phyloP scores from a whole-genome alignment of 2,888 invertebrate genomes.

The Mystacides longicornis region DNA sequence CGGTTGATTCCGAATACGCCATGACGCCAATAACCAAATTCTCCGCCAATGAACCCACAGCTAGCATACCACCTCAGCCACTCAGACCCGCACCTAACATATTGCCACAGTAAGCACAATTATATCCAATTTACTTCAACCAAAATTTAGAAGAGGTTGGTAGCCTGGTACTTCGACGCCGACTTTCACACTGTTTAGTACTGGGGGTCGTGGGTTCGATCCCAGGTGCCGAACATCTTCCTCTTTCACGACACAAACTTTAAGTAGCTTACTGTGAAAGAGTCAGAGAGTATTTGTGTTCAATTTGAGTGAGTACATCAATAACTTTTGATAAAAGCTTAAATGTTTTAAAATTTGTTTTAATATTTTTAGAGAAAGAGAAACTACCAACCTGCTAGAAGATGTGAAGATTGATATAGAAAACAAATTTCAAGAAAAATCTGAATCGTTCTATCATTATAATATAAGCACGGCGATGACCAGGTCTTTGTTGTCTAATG shows the following conservation, averaged over 20 bases:
- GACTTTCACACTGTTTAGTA: too few species aligned
- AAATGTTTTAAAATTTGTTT: conserved; percentile 1
- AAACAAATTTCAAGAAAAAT: conserved; percentile 14
- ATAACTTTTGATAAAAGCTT: too few species aligned
- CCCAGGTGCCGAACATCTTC: too few species aligned
- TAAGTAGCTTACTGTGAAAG: too few species aligned
- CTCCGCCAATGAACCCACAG: conserved; percentile 24
- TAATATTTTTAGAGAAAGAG: conserved; percentile 14
- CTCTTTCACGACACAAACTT: too few species aligned
- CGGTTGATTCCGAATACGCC: conserved; percentile 50
- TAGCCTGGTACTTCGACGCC: too few species aligned
- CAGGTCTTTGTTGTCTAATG: conserved; percentile 18
- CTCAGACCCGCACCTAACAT: conserved; percentile 52
- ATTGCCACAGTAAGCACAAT: conserved; percentile 22
- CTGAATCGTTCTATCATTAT: conserved; percentile 24
- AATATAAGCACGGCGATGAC: conserved; percentile 23
- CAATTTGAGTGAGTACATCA: too few species aligned
- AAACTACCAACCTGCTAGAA: conserved; percentile 15
- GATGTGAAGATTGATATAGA: conserved; percentile 14
- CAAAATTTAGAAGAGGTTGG: too few species aligned
- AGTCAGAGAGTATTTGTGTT: too few species aligned
- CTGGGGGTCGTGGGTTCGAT: too few species aligned
- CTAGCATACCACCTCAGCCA: conserved; percentile 57
- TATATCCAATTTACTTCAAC: background rate
- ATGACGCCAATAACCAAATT: conserved; percentile 40